Conservation (phyloP, 2,113 vertebrate genomes). For the Hucho hucho region DNA sequence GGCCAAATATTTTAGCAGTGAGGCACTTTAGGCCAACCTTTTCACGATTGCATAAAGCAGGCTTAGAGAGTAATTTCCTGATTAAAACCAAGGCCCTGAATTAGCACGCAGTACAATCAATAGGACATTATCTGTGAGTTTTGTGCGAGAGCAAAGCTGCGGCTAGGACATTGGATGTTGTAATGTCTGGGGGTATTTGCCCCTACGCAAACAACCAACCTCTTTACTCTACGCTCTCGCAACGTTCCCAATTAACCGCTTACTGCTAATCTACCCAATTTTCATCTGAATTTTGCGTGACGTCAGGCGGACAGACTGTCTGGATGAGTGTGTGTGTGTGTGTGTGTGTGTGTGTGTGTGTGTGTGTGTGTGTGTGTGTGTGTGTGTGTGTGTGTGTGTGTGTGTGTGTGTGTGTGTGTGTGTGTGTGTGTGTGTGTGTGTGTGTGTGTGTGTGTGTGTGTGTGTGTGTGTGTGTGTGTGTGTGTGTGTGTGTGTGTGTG, state of each 20-base stretch:
- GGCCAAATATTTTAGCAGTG: slow-evolving; percentile 51
- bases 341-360: slow-evolving; percentile 5
- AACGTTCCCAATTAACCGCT: neutral
- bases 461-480: slow-evolving; percentile 6
- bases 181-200: neutral
- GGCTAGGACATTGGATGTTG: neutral
- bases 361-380: slow-evolving; percentile 4
- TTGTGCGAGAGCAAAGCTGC: neutral
- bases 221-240: neutral
- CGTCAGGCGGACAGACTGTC: neutral
- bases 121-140: neutral
- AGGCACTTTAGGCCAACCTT: slow-evolving; percentile 33
- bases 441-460: neutral
- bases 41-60: slow-evolving; percentile 54
- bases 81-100: slow-evolving; percentile 36
- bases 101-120: slow-evolving; percentile 25
- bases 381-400: neutral
- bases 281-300: neutral
- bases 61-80: slow-evolving; percentile 55
- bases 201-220: neutral
- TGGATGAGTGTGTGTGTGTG: neutral
- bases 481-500: too few species aligned
- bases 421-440: neutral
- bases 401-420: too few species aligned
- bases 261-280: neutral